Conservation (phyloP, 2,888 invertebrate species). For the Onchidella celtica region DNA sequence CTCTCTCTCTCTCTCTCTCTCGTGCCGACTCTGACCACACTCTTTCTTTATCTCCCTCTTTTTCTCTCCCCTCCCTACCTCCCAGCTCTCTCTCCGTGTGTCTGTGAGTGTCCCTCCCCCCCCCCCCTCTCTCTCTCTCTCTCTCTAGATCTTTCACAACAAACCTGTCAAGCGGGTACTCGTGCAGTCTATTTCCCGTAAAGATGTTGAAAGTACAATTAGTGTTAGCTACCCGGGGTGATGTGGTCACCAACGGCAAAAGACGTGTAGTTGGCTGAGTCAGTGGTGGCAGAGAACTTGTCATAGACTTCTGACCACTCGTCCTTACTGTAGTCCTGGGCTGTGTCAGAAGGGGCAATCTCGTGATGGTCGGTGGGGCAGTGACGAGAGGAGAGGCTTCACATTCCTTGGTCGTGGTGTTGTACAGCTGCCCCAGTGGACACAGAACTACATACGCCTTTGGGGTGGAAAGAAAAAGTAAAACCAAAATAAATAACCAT, state of each 20-base stretch:
- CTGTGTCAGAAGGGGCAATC: neutral
- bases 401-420: conserved; percentile 35
- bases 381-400: neutral
- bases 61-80: too few species aligned
- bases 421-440: conserved; percentile 45
- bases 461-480: too few species aligned
- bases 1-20: too few species aligned
- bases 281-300: neutral
- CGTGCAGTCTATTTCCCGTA: neutral
- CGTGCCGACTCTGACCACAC: too few species aligned
- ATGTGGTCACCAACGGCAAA: neutral
- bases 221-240: neutral
- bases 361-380: neutral
- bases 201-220: neutral
- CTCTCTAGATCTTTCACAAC: too few species aligned
- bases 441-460: conserved; percentile 64
- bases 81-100: too few species aligned
- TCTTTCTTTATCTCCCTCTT: too few species aligned
- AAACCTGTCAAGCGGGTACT: neutral
- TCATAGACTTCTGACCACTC: too few species aligned
- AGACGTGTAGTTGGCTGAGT: neutral
- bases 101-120: too few species aligned
- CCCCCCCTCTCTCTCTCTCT: too few species aligned
- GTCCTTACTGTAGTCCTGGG: neutral
- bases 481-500: too few species aligned